Base-by-base conservation (phyloP, 2,888 invertebrate species). In the Drosophila nr. medialis region DNA sequence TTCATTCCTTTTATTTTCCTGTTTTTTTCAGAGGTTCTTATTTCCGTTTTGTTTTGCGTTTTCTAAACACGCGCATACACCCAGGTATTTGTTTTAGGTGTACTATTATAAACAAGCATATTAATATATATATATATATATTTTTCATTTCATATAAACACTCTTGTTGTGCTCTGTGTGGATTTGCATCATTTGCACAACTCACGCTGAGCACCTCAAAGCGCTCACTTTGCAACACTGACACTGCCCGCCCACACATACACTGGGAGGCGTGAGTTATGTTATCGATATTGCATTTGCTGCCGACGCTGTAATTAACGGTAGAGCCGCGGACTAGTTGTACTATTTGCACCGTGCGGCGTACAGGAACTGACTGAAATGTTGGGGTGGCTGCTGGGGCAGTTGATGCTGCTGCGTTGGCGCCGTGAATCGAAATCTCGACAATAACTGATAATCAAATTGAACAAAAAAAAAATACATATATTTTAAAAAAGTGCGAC, bases 361-460 rank as follows among this genome's bases (percentile, higher is more conserved):
- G 85, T 71, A 80, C 90, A 86, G 86, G 86, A 86, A 86, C 86
- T 86, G 87, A 86, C 90, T 89, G 75, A 86, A 81, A 42, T 58
- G 60, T 56, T 51, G 38, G 56, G 56, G 51, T 75, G 69, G 71
- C 72, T 64, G 68, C 40, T 49, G 54, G 40, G 64, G 79, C 79
- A 65, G 74, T 71, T 53, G 72, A 56, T 75, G 86, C 72, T 71
- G 83, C 40, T 55, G 40, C 55, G 36, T 55, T 55, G 36, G 54
- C 38, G 38, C 90, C 72, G 72, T 80, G 48, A 80, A 71, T 90
- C 73, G 75, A 77, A 85, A 88, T 88, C 85, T 86, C 77, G 63
- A 78, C 85, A 85, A 83, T 83, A 86, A 86, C 86, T 86, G 86
- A 86, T 86, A 90, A 89, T 90, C 81, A 68, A 71, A 68, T 75